Conservation (phyloP, 2,113 vertebrate species). For the Macaca mulatta region DNA sequence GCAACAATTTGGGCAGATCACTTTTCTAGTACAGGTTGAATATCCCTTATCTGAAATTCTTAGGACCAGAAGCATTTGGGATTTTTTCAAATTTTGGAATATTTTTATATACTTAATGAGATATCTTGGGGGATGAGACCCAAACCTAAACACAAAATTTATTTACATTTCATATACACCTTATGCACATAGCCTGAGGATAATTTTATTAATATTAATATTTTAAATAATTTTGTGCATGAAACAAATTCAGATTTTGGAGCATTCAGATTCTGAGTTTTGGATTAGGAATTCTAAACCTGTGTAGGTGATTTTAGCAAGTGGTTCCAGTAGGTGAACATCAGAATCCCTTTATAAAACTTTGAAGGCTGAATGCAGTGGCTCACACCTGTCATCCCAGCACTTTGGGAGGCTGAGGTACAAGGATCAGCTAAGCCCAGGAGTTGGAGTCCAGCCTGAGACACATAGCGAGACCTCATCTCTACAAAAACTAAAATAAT, state of each 20-base stretch:
- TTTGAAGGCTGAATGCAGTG: not conserved
- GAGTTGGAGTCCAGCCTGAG: too few species aligned
- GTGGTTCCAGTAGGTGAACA: not conserved
- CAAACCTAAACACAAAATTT: not conserved
- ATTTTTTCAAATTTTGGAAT: not conserved
- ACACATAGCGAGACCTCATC: too few species aligned
- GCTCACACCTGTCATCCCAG: too few species aligned
- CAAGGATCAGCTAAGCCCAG: too few species aligned
- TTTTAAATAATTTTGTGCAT: not conserved
- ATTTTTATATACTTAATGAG: not conserved
- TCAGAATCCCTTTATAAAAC: not conserved
- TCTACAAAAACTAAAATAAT: too few species aligned
- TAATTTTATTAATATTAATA: not conserved
- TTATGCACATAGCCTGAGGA: not conserved
- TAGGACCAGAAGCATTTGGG: not conserved
- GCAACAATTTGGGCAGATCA: not conserved
- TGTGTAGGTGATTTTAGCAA: not conserved
- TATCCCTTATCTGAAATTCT: not conserved
- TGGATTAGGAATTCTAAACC: not conserved
- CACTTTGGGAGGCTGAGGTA: too few species aligned
- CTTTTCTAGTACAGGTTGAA: not conserved
- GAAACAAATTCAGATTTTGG: not conserved
- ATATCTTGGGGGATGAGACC: not conserved
- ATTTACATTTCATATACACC: not conserved
- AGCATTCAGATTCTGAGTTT: not conserved